A percentile compares a stretch with the other conserved stretches of the same genome.
Evolutionary conservation across 2,888 invertebrate species (phyloP).

Genomic region (Dendrolimus houi): DNA sequence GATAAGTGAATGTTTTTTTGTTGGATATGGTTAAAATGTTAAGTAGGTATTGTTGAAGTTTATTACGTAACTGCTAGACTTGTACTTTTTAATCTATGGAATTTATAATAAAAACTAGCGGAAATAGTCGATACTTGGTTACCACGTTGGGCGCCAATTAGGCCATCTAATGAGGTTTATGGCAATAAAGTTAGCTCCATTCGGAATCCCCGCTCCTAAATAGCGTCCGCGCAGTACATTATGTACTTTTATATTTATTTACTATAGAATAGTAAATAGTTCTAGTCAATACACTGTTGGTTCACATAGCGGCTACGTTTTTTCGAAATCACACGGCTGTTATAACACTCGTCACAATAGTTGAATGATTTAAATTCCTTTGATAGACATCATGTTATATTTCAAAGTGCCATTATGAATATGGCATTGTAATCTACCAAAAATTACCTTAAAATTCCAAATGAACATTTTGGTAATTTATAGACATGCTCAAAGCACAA

Average conservation of each 20-base stretch:
- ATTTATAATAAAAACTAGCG: background rate
- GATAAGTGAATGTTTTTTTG: background rate
- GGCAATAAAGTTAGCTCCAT: background rate
- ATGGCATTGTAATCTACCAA: too few species aligned
- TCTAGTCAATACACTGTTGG: slow-evolving; percentile 6
- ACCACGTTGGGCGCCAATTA: background rate
- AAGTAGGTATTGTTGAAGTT: background rate
- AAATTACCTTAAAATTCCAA: too few species aligned
- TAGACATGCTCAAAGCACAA: too few species aligned
- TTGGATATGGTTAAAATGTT: background rate
- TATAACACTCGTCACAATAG: too few species aligned
- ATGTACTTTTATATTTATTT: background rate
- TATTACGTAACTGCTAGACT: background rate
- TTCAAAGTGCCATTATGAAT: too few species aligned
- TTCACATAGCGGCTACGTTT: slow-evolving; percentile 3
- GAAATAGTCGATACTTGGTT: background rate
- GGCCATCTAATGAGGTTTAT: background rate
- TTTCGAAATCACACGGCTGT: background rate
- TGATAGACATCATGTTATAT: too few species aligned
- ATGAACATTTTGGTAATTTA: too few species aligned
- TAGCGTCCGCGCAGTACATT: background rate
- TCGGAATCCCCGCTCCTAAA: background rate
- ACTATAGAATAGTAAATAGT: background rate
- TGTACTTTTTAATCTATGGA: background rate
- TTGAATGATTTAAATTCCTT: too few species aligned